Base-by-base conservation (phyloP, 92 coral and sea anemone genomes). In the Siderastrea radians region DNA sequence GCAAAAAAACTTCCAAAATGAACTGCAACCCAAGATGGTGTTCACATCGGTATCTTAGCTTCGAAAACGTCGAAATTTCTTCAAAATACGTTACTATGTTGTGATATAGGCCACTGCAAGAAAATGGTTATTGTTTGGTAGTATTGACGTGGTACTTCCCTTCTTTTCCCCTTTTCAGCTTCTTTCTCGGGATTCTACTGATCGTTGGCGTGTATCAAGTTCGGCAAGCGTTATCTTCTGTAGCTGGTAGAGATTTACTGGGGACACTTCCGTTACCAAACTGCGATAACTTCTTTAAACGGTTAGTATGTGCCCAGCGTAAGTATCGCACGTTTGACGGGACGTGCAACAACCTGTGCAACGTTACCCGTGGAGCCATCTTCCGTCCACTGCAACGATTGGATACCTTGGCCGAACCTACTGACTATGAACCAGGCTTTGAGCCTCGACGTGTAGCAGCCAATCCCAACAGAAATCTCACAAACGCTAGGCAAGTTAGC, bases 321-420 rank as follows among this genome's bases (percentile, higher is more conserved):
- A 61, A 72, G 71, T 83, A 17, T 49, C 91, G 91, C 17, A 88
- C 87, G 3, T 74, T 88, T 72, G 76, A 60, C 59, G 91, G 91
- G 26, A 60, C 61, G 1, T 88, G 91, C 62, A 88, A 88, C 82
- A 88, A 88, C 51, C 82, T 88, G 5, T 69, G 79, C 38, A 73
- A 69, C 2, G 76, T 60, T 1, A 45, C 74, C 13, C 9, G 4
- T 1, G 91, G 91, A 45, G 77, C 87, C 55, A 74, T 53, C 47
- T n/a, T 43, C 3, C n/a, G 16, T 0, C 57, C 82, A 0, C 59
- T 73, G 7, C 14, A 6, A 5, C 87, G 87, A 3, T 16, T 71
- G 5, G 12, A 7, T 3, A 57, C 57, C 50, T 15, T 75, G 0
- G 47, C 2, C 1, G 52, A 64, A 4, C 62, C 64, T 14, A 48